Evolutionary conservation across 2,888 invertebrate species (phyloP), one percentile per base, ranked within the genome.

Genomic region (Drosophila kanekoi): DNA sequence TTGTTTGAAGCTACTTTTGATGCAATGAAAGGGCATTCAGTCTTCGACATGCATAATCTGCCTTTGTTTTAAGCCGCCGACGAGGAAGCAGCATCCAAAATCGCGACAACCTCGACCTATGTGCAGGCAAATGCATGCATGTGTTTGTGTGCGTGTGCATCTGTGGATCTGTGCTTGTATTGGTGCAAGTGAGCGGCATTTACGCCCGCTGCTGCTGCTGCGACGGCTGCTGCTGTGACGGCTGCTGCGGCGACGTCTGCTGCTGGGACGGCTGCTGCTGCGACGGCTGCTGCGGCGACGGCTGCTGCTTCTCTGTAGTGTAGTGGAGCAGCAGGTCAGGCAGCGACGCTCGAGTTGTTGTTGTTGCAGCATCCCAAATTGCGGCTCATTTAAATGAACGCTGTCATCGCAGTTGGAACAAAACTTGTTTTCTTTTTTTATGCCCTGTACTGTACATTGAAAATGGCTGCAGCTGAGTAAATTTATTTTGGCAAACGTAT

Each of bases 301-400:
- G 37, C 16, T 48, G 43, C 40, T 72, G 70, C 51, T 47, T 23
- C 41, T 28, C 52, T 79, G 32, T 72, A 62, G 76, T 72, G 71
- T 79, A 77, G 79, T 77, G 76, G 77, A 77, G 72, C 77, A 77
- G 77, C 79, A 79, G 77, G 77, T 77, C 77, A 77, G 60, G 14
- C 49, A 6, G 47, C 40, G 51, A 35, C 16, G 41, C 40, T 65
- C 38, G 48, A 13, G 9, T 11, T 48, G 40, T n/a, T 59, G 67
- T 23, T 20, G 20, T 23, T 23, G 23, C 28, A 28, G 28, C 47
- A 44, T 52, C 32, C 28, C 20, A 59, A 54, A 64, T 51, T 62
- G 68, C 4, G 4, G 37, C 60, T 62, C 72, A 60, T 76, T 68
- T 67, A 61, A 61, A 76, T 68, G 73, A 61, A 61, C 64, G 47